Evolutionary conservation across 2,113 vertebrate genomes (phyloP).

Genomic region (Addax nasomaculatus): DNA sequence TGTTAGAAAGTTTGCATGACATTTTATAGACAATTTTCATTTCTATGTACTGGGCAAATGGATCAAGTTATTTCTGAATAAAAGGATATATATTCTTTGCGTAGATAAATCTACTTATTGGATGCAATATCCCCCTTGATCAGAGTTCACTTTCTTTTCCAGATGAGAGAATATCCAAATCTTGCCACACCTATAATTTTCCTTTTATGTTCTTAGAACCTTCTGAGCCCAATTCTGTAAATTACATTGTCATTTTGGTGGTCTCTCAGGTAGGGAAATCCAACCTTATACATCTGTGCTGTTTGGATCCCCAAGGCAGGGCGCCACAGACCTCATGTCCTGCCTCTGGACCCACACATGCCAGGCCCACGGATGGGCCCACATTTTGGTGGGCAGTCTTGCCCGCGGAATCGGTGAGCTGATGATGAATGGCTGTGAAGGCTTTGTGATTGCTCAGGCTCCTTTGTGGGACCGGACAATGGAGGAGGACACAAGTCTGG

Average conservation of each 20-base stretch:
- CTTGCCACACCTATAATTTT: neutral
- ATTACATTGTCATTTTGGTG: neutral
- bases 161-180: neutral
- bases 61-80: neutral
- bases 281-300: neutral
- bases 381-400: constrained; percentile 82
- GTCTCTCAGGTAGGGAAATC: neutral
- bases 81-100: neutral
- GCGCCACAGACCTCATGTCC: neutral
- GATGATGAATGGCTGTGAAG: constrained; percentile 98
- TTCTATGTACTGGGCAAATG: neutral
- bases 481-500: constrained; percentile 88
- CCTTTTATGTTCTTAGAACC: neutral
- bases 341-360: constrained; percentile 47
- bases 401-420: constrained; percentile 80
- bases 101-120: neutral
- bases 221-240: neutral
- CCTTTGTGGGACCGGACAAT: constrained; percentile 91
- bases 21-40: neutral
- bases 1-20: neutral
- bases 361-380: constrained; percentile 65
- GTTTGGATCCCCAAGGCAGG: neutral
- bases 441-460: constrained; percentile 98
- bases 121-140: neutral
- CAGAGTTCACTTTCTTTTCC: neutral